Percentiles rank a stretch among this genome's conserved stretches.
phyloP scores from a whole-genome alignment of 2,113 vertebrate genomes.

The Plectropomus leopardus region DNA sequence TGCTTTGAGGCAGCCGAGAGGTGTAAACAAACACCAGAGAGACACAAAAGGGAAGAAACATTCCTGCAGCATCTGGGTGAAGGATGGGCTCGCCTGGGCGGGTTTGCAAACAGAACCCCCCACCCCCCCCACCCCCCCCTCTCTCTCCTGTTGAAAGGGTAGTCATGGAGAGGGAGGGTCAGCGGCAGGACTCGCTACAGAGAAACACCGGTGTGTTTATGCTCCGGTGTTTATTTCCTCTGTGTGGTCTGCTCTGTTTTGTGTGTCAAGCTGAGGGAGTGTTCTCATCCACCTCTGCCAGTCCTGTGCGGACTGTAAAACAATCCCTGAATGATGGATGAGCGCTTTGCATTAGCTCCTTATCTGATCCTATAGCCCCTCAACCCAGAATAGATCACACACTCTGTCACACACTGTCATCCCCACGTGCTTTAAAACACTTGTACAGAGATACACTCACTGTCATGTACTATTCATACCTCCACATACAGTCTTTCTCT shows the following conservation, averaged over 20 bases:
- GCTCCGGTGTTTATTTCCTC: constrained; percentile 67
- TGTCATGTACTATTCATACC: constrained; percentile 24
- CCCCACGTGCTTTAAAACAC: not conserved
- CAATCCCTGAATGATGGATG: constrained; percentile 61
- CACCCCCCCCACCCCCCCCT: constrained; percentile 25
- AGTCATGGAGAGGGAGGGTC: constrained; percentile 20
- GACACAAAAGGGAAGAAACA: constrained; percentile 66
- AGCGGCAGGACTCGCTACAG: constrained; percentile 28
- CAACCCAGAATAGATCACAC: constrained; percentile 45
- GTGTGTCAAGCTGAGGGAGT: constrained; percentile 49
- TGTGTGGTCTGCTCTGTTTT: constrained; percentile 64
- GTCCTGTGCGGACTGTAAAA: constrained; percentile 63
- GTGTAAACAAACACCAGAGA: constrained; percentile 72
- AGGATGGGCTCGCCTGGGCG: constrained; percentile 60
- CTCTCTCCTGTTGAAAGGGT: constrained; percentile 31
- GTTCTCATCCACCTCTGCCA: constrained; percentile 40
- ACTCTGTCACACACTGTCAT: constrained; percentile 1
- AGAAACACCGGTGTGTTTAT: constrained; percentile 66
- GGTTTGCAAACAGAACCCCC: constrained; percentile 49
- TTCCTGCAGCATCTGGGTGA: constrained; percentile 71
- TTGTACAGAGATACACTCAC: constrained; percentile 2
- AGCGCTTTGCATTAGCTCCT: constrained; percentile 51
- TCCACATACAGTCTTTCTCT: not conserved
- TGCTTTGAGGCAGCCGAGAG: constrained; percentile 53
- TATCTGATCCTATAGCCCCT: constrained; percentile 52